phyloP scores from a whole-genome alignment of 2,888 invertebrate genomes.

The Lasioglossum villosulum region DNA sequence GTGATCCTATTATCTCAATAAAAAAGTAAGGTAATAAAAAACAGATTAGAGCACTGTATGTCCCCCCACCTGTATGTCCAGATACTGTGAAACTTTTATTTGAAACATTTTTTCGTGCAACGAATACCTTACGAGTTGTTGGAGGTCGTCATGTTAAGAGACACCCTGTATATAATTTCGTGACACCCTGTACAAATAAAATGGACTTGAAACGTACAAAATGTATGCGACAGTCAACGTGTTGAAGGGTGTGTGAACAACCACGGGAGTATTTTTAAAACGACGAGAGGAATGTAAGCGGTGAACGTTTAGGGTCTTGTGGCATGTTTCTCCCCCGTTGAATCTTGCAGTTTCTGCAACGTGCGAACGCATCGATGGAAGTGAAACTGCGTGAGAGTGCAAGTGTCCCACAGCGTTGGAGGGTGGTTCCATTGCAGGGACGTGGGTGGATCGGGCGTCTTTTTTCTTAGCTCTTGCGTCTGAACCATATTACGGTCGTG shows the following conservation, averaged over 20 bases:
- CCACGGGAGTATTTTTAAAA: background rate
- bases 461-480: conserved; percentile 31
- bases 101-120: no score
- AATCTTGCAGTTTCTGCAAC: background rate
- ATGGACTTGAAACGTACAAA: no score
- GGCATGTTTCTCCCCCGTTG: background rate
- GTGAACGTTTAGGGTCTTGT: background rate
- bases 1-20: no score
- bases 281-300: background rate
- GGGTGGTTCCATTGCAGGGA: background rate
- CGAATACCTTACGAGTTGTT: no score
- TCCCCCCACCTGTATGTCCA: no score
- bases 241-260: background rate
- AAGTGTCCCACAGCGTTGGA: conserved; percentile 1
- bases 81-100: no score
- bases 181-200: no score
- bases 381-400: background rate
- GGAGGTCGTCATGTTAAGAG: no score
- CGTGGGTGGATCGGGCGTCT: background rate
- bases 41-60: no score
- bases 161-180: no score
- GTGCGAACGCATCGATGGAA: background rate
- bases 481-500: conserved; percentile 37
- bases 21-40: no score
- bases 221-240: no score